These are phyloP conservation scores for Poeciliopsis infans DNA, from an alignment of 2,797 vertebrate species.

Conservation along the genomic window DNA sequence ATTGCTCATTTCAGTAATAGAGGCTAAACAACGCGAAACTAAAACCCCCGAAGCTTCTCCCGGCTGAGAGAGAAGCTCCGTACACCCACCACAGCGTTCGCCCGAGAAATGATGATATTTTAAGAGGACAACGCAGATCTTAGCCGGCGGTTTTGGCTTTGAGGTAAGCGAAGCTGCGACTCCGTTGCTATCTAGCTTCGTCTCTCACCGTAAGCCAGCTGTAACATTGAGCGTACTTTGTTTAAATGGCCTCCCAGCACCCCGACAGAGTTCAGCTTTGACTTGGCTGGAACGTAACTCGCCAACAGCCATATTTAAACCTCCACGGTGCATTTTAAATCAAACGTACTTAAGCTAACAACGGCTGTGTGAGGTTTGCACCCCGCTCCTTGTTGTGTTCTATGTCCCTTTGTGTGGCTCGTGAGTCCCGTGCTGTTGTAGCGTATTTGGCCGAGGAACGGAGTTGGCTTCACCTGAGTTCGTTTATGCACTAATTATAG, in stretches of 20 bases:
- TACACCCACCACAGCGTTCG: conserved; percentile 49
- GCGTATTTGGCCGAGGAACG: conserved; percentile 21
- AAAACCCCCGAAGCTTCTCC: conserved; percentile 39
- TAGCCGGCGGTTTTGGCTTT: conserved; percentile 81
- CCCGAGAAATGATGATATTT: conserved; percentile 74
- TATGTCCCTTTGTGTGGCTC: conserved; percentile 68
- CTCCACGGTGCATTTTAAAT: background rate
- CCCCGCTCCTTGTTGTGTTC: conserved; percentile 56
- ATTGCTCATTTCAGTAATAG: conserved; percentile 80
- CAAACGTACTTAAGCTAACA: conserved; percentile 10
- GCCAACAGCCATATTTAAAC: background rate
- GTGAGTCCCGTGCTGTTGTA: conserved; percentile 32
- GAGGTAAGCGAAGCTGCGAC: conserved; percentile 81
- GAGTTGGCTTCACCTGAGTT: conserved; percentile 31
- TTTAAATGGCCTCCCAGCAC: conserved; percentile 78
- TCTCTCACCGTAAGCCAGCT: conserved; percentile 65
- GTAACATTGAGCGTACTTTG: conserved; percentile 70
- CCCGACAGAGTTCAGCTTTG: conserved; percentile 30
- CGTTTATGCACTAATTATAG: background rate
- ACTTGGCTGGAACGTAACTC: conserved; percentile 8
- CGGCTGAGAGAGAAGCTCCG: conserved; percentile 34
- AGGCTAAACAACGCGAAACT: conserved; percentile 66
- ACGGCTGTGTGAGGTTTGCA: conserved; percentile 52
- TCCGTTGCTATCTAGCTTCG: conserved; percentile 59
- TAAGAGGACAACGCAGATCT: conserved; percentile 73